phyloP scores from a whole-genome alignment of 2,888 invertebrate genomes.

The Nephrotoma appendiculata region DNA sequence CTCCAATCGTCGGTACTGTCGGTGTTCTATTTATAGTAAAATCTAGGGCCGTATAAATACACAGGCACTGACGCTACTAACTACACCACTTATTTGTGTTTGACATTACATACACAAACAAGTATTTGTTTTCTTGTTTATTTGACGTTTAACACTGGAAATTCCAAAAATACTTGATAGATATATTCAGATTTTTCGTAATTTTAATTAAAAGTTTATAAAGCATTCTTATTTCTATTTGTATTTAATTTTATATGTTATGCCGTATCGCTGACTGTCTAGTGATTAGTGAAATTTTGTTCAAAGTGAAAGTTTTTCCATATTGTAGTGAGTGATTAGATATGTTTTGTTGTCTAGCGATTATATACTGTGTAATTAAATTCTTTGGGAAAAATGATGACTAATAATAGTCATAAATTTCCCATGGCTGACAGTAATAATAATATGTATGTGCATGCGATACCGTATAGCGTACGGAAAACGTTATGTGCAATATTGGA shows the following conservation, averaged over 20 bases:
- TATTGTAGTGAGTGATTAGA: neutral
- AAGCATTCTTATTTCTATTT: neutral
- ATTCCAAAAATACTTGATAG: neutral
- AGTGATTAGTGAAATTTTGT: neutral
- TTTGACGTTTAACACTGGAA: neutral
- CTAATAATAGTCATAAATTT: neutral
- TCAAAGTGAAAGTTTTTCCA: neutral
- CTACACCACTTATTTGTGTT: too few species aligned
- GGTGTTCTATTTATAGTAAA: too few species aligned
- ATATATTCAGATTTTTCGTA: neutral
- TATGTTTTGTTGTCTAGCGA: neutral
- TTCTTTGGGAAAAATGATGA: neutral
- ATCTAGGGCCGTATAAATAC: too few species aligned
- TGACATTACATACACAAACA: too few species aligned
- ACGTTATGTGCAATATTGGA: slow-evolving; percentile 66
- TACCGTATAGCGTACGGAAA: slow-evolving; percentile 53
- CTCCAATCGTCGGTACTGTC: too few species aligned
- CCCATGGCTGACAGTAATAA: neutral
- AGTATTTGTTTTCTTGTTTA: neutral
- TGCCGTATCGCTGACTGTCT: neutral
- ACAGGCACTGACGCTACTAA: too few species aligned
- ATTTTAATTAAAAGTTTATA: neutral
- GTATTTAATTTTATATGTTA: neutral
- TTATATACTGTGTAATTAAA: neutral
- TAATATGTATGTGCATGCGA: slow-evolving; percentile 49